phyloP scores from a whole-genome alignment of 2,797 vertebrate genomes.

The Malacoctenus gilli region DNA sequence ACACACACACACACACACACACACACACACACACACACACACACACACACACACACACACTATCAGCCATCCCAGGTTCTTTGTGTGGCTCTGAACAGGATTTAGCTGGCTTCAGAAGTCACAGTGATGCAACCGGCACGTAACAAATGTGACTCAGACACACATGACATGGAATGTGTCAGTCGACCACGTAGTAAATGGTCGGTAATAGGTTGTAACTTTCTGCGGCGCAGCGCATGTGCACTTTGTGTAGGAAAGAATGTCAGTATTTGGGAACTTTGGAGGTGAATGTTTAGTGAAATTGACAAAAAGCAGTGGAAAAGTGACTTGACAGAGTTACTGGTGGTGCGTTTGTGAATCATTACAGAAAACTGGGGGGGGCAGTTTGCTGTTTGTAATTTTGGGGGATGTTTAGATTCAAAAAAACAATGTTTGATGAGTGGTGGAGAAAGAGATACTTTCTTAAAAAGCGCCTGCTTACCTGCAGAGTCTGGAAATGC shows the following conservation, averaged over 20 bases:
- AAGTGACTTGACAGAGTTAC: too few species aligned
- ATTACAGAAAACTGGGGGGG: constrained; percentile 3
- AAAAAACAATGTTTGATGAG: too few species aligned
- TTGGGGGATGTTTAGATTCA: too few species aligned
- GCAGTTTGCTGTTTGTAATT: background rate
- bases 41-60: constrained; percentile 15
- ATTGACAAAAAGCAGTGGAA: too few species aligned
- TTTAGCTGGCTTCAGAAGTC: constrained; percentile 30
- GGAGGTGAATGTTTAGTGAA: background rate
- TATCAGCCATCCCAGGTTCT: constrained; percentile 17
- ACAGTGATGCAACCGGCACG: constrained; percentile 60
- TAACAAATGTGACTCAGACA: constrained; percentile 66
- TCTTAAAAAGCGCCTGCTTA: too few species aligned
- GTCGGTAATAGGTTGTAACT: constrained; percentile 12
- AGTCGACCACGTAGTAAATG: constrained; percentile 55
- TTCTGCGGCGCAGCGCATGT: background rate
- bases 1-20: constrained; percentile 11
- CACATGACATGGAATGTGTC: constrained; percentile 55
- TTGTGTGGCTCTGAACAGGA: constrained; percentile 22
- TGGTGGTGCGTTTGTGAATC: constrained; percentile 10
- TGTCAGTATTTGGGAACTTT: too few species aligned
- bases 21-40: constrained; percentile 19
- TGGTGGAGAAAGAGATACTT: too few species aligned
- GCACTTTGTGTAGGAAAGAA: background rate
- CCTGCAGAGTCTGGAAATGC: too few species aligned